Percentiles rank a stretch among this genome's conserved stretches.
phyloP scores from a whole-genome alignment of 2,113 vertebrate species.

The Austrofundulus limnaeus region DNA sequence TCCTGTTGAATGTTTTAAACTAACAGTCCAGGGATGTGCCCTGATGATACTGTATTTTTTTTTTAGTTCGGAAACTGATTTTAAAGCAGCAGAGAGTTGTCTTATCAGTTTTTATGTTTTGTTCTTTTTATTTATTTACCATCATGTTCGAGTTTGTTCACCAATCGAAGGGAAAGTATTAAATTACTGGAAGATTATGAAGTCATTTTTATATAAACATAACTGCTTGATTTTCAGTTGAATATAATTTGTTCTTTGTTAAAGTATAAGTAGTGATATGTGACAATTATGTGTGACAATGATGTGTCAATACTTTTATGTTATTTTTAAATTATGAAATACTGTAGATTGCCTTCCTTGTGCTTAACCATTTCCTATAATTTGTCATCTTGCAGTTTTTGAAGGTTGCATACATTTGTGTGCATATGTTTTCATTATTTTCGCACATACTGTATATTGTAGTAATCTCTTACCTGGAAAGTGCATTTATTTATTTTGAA shows the following conservation, averaged over 20 bases:
- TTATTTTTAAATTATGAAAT: background rate
- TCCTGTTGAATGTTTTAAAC: background rate
- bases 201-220: too few species aligned
- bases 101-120: constrained; percentile 11
- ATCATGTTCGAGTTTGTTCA: background rate
- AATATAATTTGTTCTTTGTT: too few species aligned
- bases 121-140: too few species aligned
- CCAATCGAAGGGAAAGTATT: too few species aligned
- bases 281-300: too few species aligned
- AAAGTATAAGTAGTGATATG: too few species aligned
- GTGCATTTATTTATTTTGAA: constrained; percentile 8
- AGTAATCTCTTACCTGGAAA: background rate
- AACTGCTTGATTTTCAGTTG: too few species aligned
- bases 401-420: background rate
- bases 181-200: too few species aligned
- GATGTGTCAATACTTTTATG: background rate
- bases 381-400: background rate
- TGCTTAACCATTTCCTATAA: background rate
- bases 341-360: background rate
- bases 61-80: background rate
- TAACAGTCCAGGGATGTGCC: background rate
- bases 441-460: background rate
- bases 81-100: background rate
- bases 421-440: too few species aligned
- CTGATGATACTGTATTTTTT: background rate